Evolutionary conservation across 2,797 vertebrate genomes (phyloP).

Genomic region (Chromobotia macracanthus): DNA sequence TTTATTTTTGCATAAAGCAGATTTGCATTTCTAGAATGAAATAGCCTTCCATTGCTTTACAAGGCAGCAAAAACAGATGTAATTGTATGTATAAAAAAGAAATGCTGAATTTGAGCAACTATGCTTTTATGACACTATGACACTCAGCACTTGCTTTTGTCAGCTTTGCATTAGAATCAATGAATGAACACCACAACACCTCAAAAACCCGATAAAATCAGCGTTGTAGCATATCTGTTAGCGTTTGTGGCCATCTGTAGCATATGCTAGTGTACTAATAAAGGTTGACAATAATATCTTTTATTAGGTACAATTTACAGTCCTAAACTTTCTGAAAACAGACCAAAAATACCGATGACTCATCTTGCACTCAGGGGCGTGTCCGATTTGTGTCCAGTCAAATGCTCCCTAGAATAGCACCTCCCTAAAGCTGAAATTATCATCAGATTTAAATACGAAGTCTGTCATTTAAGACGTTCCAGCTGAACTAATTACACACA

Average conservation of each 20-base stretch:
- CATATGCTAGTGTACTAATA: neutral
- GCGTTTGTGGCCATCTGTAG: neutral
- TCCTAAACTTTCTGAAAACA: neutral
- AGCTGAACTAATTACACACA: too few species aligned
- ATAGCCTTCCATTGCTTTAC: neutral
- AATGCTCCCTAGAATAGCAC: neutral
- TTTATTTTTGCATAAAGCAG: conserved; percentile 10
- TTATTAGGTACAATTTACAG: too few species aligned
- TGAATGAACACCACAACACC: too few species aligned
- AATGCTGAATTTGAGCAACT: too few species aligned
- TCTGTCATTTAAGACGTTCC: too few species aligned
- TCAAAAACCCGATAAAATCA: neutral
- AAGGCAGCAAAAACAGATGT: neutral
- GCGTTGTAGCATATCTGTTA: neutral
- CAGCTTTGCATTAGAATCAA: too few species aligned
- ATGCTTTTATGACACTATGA: too few species aligned
- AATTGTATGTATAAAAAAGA: too few species aligned
- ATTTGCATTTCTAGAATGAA: neutral
- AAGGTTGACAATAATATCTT: too few species aligned
- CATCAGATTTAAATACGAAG: too few species aligned
- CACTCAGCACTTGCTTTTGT: too few species aligned
- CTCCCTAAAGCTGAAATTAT: too few species aligned
- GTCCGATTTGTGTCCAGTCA: neutral
- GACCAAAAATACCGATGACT: neutral
- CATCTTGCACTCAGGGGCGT: neutral